These are phyloP conservation scores for Neodiprion virginianus DNA, from an alignment of 1,140 invertebrate genomes.

Conservation along the genomic window DNA sequence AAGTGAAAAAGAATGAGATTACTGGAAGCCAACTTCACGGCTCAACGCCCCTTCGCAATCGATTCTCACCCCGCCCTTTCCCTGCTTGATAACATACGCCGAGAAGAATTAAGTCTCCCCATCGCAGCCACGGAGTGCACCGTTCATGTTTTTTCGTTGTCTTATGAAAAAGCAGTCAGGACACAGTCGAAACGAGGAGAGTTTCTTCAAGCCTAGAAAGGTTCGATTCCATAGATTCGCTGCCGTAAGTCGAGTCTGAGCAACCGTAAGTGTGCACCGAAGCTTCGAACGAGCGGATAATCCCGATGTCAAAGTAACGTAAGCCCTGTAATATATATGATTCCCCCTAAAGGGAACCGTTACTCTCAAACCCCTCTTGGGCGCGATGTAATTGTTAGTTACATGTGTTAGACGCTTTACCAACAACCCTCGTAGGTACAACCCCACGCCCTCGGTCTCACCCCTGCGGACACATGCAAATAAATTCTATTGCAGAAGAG, in stretches of 20 bases:
- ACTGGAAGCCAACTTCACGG: constrained; percentile 52
- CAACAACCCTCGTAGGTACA: neutral
- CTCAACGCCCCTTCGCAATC: constrained; percentile 32
- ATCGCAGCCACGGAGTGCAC: neutral
- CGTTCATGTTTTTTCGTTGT: neutral
- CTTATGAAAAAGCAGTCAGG: neutral
- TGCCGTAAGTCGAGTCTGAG: neutral
- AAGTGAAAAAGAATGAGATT: constrained; percentile 52
- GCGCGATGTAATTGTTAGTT: neutral
- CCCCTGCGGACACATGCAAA: neutral
- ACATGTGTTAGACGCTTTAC: neutral
- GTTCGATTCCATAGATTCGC: too few relatives aligned
- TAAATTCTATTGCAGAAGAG: neutral
- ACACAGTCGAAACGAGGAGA: too few relatives aligned
- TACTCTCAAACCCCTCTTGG: neutral
- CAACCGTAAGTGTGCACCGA: neutral
- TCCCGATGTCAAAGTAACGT: constrained; percentile 5
- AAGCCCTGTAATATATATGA: neutral
- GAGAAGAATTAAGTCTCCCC: constrained; percentile 5
- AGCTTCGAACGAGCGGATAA: neutral
- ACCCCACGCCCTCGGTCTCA: neutral
- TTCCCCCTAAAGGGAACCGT: neutral
- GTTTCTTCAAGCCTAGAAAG: too few relatives aligned
- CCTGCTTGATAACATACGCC: neutral
- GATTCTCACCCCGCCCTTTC: constrained; percentile 6